These are phyloP conservation scores for Hylaeus anthracinus DNA, from an alignment of 1,140 invertebrate species.

Conservation along the genomic window DNA sequence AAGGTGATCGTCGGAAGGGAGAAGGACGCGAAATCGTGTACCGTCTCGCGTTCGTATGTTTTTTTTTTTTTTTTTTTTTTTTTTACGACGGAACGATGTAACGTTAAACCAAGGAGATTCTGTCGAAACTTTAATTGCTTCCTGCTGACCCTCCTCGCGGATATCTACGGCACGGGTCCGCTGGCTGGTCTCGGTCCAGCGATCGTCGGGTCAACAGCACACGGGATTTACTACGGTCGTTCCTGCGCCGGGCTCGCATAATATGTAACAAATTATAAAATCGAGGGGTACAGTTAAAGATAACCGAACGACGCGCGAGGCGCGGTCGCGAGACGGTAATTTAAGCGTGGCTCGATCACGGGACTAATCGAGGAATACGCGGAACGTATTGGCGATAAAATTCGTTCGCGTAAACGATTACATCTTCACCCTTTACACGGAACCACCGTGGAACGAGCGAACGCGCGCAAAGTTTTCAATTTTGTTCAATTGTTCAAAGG, in stretches of 20 bases:
- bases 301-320: conserved; percentile 31
- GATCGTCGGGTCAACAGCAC: conserved; percentile 77
- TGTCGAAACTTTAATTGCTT: conserved; percentile 66
- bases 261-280: conserved; percentile 71
- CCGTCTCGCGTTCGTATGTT: not conserved
- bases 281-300: conserved; percentile 63
- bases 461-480: no score
- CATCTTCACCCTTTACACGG: no score
- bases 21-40: not conserved
- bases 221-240: conserved; percentile 69
- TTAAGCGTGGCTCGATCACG: not conserved
- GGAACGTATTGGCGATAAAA: conserved; percentile 4
- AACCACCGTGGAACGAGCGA: no score
- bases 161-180: conserved; percentile 47
- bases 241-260: conserved; percentile 53
- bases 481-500: no score
- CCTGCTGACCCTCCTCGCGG: conserved; percentile 57
- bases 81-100: not conserved
- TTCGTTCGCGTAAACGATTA: not conserved
- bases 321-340: conserved; percentile 13
- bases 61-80: conserved; percentile 1
- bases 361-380: conserved; percentile 25
- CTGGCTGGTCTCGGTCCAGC: conserved; percentile 74
- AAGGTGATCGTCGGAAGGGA: conserved; percentile 13
- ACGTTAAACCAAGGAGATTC: conserved; percentile 48